Conservation (phyloP, 2,888 invertebrate genomes). For the Agrilus cyanescens region DNA sequence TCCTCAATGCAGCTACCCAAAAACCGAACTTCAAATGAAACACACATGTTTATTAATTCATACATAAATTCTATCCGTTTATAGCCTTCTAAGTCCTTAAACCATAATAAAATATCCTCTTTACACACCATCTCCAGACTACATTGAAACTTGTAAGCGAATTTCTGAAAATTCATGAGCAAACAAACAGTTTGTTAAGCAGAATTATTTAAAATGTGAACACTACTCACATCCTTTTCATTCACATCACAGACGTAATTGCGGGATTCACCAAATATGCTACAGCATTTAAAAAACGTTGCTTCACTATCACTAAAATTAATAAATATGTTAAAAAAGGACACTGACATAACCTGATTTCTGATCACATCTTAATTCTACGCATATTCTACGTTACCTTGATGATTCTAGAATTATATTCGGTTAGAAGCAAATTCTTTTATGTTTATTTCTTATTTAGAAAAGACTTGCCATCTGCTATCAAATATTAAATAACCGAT, state of each 20-base stretch:
- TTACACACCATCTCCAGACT: constrained; percentile 92
- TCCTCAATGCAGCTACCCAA: constrained; percentile 91
- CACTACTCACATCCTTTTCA: not conserved
- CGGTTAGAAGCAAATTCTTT: too few species aligned
- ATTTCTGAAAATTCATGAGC: constrained; percentile 26
- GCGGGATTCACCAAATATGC: too few species aligned
- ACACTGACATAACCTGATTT: constrained; percentile 28
- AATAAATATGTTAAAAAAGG: constrained; percentile 7
- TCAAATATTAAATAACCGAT: constrained; percentile 14
- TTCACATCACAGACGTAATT: not conserved
- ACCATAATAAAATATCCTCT: constrained; percentile 97
- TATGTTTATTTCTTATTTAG: too few species aligned
- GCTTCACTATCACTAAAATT: not conserved
- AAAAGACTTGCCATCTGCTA: too few species aligned
- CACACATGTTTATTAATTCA: constrained; percentile 90
- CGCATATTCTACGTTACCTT: too few species aligned
- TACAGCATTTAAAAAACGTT: not conserved
- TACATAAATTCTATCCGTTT: constrained; percentile 95
- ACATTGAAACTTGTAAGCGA: constrained; percentile 41
- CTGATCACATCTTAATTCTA: not conserved
- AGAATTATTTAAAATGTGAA: constrained; percentile 3
- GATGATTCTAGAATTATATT: too few species aligned
- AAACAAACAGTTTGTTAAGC: constrained; percentile 3
- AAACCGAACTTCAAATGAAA: constrained; percentile 92
- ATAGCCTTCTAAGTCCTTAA: constrained; percentile 90